phyloP scores from a whole-genome alignment of 2,888 invertebrate species.

The Agrotis segetum region DNA sequence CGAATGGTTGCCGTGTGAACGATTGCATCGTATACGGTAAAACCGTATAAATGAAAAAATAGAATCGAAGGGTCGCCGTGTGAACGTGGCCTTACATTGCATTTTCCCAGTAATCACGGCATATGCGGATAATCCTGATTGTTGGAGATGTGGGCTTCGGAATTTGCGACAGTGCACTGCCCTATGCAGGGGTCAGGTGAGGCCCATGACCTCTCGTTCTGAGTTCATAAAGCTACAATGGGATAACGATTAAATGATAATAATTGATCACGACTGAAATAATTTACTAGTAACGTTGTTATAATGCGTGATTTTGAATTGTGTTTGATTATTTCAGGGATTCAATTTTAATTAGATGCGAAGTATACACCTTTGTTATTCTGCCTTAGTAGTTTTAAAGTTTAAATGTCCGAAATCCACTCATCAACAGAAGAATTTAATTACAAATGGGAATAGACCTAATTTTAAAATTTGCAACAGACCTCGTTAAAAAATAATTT shows the following conservation, averaged over 20 bases:
- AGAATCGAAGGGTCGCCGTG: too few relatives aligned
- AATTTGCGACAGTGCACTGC: constrained; percentile 12
- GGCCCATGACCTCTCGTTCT: not conserved
- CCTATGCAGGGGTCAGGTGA: constrained; percentile 8
- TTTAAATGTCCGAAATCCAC: too few relatives aligned
- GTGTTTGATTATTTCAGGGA: too few relatives aligned
- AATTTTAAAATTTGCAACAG: constrained; percentile 8
- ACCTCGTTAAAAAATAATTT: constrained; percentile 20
- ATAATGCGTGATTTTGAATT: not conserved
- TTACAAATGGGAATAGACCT: not conserved
- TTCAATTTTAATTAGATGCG: too few relatives aligned
- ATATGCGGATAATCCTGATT: constrained; percentile 1
- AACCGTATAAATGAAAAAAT: too few relatives aligned
- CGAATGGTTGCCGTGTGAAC: too few relatives aligned
- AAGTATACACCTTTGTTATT: too few relatives aligned
- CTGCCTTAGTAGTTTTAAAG: too few relatives aligned
- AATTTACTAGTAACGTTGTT: not conserved
- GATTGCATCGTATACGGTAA: too few relatives aligned
- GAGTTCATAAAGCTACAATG: not conserved
- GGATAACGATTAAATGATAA: not conserved
- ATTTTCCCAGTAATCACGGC: not conserved
- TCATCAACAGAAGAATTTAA: not conserved
- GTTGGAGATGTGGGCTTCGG: not conserved
- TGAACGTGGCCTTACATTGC: too few relatives aligned
- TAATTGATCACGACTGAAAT: not conserved